A percentile compares a stretch with the other conserved stretches of the same genome.
Conservation (phyloP, 1,140 invertebrate species). For the Triops longicaudatus region DNA sequence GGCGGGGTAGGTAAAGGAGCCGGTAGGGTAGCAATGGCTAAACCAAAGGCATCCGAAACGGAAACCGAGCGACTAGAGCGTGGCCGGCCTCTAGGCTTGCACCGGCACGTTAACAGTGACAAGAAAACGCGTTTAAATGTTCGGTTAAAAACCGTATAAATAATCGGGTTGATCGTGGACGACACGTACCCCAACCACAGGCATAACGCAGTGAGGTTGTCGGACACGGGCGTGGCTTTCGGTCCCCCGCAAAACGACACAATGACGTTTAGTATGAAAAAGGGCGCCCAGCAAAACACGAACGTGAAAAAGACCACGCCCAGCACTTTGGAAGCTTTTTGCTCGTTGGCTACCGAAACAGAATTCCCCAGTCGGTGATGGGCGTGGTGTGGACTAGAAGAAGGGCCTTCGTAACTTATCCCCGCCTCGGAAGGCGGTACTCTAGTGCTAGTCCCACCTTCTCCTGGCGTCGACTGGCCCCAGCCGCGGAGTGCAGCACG, state of each 20-base stretch:
- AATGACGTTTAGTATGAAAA: slow-evolving; percentile 35
- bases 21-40: neutral
- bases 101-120: slow-evolving; percentile 25
- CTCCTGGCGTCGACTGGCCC: neutral
- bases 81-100: neutral
- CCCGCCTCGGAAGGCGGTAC: neutral
- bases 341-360: slow-evolving; percentile 69
- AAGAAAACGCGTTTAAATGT: slow-evolving; percentile 35
- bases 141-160: slow-evolving; percentile 37
- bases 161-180: slow-evolving; percentile 37
- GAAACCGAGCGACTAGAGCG: neutral
- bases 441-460: neutral
- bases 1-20: neutral
- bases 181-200: slow-evolving; percentile 37
- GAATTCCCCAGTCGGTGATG: slow-evolving; percentile 49
- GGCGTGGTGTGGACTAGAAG: slow-evolving; percentile 36
- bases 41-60: neutral
- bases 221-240: slow-evolving; percentile 25
- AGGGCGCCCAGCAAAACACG: slow-evolving; percentile 36
- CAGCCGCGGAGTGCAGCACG: slow-evolving; percentile 39
- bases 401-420: slow-evolving; percentile 5
- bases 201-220: slow-evolving; percentile 33
- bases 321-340: slow-evolving; percentile 62
- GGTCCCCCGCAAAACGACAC: slow-evolving; percentile 33
- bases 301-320: slow-evolving; percentile 34